Evolutionary conservation across 2,113 vertebrate species (phyloP).

Genomic region (Cyanocitta stelleri): DNA sequence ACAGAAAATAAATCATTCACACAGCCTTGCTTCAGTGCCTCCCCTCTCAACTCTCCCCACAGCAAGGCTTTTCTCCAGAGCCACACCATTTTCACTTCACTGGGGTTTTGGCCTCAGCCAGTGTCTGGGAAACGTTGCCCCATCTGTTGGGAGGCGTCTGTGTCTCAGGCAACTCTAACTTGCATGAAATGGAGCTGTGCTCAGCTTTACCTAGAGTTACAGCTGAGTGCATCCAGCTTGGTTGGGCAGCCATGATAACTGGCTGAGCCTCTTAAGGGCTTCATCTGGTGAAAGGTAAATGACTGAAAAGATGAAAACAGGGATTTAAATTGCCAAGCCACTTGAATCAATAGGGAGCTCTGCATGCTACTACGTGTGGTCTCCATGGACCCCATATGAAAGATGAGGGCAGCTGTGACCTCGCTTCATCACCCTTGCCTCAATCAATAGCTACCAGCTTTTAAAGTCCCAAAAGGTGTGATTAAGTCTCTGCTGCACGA

Average conservation of each 20-base stretch:
- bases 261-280: background rate
- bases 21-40: background rate
- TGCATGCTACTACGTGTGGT: background rate
- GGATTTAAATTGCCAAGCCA: slow-evolving; percentile 35
- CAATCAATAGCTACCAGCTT: slow-evolving; percentile 57
- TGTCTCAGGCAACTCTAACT: background rate
- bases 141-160: background rate
- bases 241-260: background rate
- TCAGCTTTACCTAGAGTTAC: background rate
- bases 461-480: slow-evolving; percentile 57
- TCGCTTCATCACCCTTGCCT: background rate
- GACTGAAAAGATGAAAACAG: background rate
- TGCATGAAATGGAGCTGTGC: background rate
- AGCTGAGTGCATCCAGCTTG: background rate
- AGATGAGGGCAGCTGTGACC: slow-evolving; percentile 55
- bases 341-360: slow-evolving; percentile 42
- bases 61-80: background rate
- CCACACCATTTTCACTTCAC: background rate
- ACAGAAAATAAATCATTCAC: background rate
- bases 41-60: background rate
- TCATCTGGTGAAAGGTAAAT: slow-evolving; percentile 21
- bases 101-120: background rate
- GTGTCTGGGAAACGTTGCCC: background rate
- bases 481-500: slow-evolving; percentile 31
- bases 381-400: slow-evolving; percentile 45